phyloP scores from a whole-genome alignment of 1,140 invertebrate genomes.

The Meloidogyne floridensis region DNA sequence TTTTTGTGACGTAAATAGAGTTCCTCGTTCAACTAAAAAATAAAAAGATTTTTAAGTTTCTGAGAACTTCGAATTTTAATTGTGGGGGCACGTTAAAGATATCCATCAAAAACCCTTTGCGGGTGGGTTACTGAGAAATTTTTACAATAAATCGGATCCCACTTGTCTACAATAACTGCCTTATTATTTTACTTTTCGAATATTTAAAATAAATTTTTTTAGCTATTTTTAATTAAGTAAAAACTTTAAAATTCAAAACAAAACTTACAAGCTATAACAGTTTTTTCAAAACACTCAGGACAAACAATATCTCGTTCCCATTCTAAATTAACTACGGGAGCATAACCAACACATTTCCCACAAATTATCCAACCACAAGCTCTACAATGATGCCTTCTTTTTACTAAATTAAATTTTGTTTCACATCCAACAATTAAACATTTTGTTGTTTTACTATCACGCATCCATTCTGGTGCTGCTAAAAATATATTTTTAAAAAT shows the following conservation, averaged over 20 bases:
- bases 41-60: not conserved
- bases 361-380: slow-evolving; percentile 55
- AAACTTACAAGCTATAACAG: slow-evolving; percentile 47
- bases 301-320: slow-evolving; percentile 48
- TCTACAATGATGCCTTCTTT: slow-evolving; percentile 50
- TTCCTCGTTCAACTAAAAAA: slow-evolving; percentile 16
- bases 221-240: not conserved
- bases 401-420: slow-evolving; percentile 48
- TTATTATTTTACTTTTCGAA: too few relatives aligned
- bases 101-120: too few relatives aligned
- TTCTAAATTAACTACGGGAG: slow-evolving; percentile 42
- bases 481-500: not conserved
- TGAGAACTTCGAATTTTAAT: too few relatives aligned
- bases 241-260: not conserved
- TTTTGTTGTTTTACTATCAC: slow-evolving; percentile 53
- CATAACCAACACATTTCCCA: slow-evolving; percentile 47
- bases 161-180: too few relatives aligned
- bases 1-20: not conserved
- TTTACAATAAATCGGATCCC: too few relatives aligned
- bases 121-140: too few relatives aligned
- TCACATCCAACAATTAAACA: slow-evolving; percentile 51
- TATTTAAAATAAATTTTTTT: too few relatives aligned
- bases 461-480: slow-evolving; percentile 42
- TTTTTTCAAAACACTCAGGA: slow-evolving; percentile 48
- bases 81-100: too few relatives aligned